A percentile compares a stretch with the other conserved stretches of the same genome.
phyloP scores from a whole-genome alignment of 1,140 invertebrate species.

The Lepidurus couesii region DNA sequence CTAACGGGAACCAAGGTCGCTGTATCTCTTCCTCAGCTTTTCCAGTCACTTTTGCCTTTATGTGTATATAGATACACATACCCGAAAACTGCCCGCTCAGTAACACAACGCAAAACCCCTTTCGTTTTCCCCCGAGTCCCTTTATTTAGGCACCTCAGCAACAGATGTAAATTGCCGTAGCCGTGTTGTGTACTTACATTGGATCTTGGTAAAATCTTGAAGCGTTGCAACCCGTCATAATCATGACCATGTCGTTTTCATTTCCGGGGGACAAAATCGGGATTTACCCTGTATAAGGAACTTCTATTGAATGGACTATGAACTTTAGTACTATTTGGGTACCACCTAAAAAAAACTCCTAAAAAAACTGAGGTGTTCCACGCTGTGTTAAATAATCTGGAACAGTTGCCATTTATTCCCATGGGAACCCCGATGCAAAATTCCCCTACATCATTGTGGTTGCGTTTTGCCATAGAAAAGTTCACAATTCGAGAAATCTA shows the following conservation, averaged over 20 bases:
- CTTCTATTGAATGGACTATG: neutral
- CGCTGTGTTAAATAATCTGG: neutral
- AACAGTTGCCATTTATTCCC: slow-evolving; percentile 12
- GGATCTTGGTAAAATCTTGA: neutral
- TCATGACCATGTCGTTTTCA: slow-evolving; percentile 1
- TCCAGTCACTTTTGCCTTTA: neutral
- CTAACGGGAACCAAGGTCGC: slow-evolving; percentile 17
- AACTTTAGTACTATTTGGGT: slow-evolving; percentile 2
- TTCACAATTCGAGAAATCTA: neutral
- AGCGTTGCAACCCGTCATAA: slow-evolving; percentile 3
- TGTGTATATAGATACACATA: neutral
- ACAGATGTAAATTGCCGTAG: neutral
- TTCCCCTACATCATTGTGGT: neutral
- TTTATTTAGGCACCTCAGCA: neutral
- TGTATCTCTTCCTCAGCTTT: neutral
- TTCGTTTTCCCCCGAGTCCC: neutral
- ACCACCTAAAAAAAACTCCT: neutral
- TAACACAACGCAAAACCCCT: neutral
- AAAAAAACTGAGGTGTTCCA: neutral
- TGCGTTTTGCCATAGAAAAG: neutral
- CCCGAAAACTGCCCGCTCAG: neutral
- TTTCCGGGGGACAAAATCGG: slow-evolving; percentile 13
- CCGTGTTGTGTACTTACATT: neutral
- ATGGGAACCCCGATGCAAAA: neutral
- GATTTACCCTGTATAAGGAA: slow-evolving; percentile 19